Conservation (phyloP, 1,140 invertebrate genomes). For the Drosophila melanica region DNA sequence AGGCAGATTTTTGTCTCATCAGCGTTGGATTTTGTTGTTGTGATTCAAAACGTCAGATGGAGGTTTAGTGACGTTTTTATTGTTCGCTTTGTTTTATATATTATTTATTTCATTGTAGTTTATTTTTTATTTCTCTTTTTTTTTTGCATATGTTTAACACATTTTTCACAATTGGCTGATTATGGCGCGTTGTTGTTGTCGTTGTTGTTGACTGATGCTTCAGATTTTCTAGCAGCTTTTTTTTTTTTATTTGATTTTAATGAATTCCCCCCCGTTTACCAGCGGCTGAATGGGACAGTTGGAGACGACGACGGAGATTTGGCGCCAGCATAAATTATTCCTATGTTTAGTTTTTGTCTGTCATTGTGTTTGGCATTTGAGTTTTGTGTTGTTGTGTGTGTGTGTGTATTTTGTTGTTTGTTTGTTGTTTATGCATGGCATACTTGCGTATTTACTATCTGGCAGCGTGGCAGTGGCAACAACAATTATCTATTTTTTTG, state of each 20-base stretch:
- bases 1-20: constrained; percentile 25
- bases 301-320: constrained; percentile 26
- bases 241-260: constrained; percentile 32
- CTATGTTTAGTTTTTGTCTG: constrained; percentile 30
- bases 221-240: constrained; percentile 37
- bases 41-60: constrained; percentile 37
- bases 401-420: not conserved
- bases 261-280: constrained; percentile 17
- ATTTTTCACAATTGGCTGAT: constrained; percentile 48
- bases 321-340: constrained; percentile 50
- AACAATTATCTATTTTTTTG: constrained; percentile 5
- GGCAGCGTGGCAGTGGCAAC: not conserved
- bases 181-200: constrained; percentile 32
- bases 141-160: constrained; percentile 50
- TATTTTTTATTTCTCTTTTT: not conserved
- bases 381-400: not conserved
- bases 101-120: constrained; percentile 4
- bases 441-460: constrained; percentile 12
- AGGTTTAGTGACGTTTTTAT: constrained; percentile 31
- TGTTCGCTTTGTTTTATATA: constrained; percentile 17
- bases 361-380: constrained; percentile 21
- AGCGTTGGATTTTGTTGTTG: constrained; percentile 14
- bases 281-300: constrained; percentile 14
- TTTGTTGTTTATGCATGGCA: constrained; percentile 3
- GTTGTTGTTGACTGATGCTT: constrained; percentile 2